A percentile compares a stretch with the other conserved stretches of the same genome.
Conservation (phyloP, 2,888 invertebrate species). For the Hypomecis punctinalis region DNA sequence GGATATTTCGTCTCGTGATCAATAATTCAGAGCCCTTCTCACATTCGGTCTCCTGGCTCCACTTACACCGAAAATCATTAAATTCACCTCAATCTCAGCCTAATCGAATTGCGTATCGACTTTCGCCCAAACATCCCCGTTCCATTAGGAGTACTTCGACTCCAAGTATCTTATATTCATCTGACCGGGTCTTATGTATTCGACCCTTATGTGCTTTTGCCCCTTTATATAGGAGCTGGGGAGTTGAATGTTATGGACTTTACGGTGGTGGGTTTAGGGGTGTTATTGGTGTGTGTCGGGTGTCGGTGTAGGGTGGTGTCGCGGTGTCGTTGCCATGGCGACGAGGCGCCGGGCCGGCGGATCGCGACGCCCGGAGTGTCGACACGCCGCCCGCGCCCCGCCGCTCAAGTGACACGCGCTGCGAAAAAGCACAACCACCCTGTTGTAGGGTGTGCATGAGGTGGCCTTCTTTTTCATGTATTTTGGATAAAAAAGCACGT, state of each 20-base stretch:
- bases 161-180: conserved; percentile 84
- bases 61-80: conserved; percentile 44
- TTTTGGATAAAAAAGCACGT: too few relatives aligned
- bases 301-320: conserved; percentile 66
- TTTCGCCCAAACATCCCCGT: conserved; percentile 83
- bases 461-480: neutral
- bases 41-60: conserved; percentile 28
- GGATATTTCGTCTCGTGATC: conserved; percentile 16
- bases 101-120: conserved; percentile 81
- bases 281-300: conserved; percentile 55
- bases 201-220: conserved; percentile 72
- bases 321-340: conserved; percentile 85
- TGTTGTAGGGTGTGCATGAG: conserved; percentile 52
- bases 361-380: conserved; percentile 86
- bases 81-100: conserved; percentile 54
- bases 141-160: conserved; percentile 81
- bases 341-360: conserved; percentile 86
- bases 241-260: conserved; percentile 47
- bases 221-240: conserved; percentile 34
- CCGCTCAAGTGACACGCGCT: conserved; percentile 84
- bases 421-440: conserved; percentile 84
- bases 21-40: conserved; percentile 19
- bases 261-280: conserved; percentile 64
- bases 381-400: conserved; percentile 83
- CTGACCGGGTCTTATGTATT: conserved; percentile 84